Percentiles rank a stretch among this genome's conserved stretches.
Evolutionary conservation across 2,888 invertebrate species (phyloP).

Genomic region (Oscheius onirici): DNA sequence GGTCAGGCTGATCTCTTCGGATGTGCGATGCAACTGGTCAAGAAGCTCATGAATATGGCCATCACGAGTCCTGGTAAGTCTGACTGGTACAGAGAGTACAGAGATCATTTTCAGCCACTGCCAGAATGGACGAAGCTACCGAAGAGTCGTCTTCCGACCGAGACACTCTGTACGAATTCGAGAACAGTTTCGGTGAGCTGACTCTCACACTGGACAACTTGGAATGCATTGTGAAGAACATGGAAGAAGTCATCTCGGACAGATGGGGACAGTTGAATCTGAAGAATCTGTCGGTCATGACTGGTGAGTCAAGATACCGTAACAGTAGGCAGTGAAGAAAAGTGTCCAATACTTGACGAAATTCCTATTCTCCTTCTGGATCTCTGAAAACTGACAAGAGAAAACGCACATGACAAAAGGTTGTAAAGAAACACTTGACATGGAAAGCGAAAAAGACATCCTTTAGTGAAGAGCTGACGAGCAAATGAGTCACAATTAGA

Average conservation of each 20-base stretch:
- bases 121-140: constrained; percentile 11
- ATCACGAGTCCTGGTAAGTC: constrained; percentile 8
- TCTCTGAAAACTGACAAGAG: too few relatives aligned
- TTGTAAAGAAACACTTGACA: too few relatives aligned
- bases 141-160: constrained; percentile 21
- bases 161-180: constrained; percentile 8
- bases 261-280: constrained; percentile 28
- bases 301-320: background rate
- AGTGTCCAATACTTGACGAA: too few relatives aligned
- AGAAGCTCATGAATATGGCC: constrained; percentile 23
- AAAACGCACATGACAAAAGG: too few relatives aligned
- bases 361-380: too few relatives aligned
- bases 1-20: constrained; percentile 12
- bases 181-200: background rate
- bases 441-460: too few relatives aligned
- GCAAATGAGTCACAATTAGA: too few relatives aligned
- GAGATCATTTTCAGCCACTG: background rate
- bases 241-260: constrained; percentile 35
- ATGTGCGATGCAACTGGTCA: constrained; percentile 13
- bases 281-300: constrained; percentile 11
- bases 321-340: too few relatives aligned
- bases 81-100: background rate
- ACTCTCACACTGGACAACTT: constrained; percentile 36
- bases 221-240: constrained; percentile 29
- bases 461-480: too few relatives aligned